Percentiles rank a stretch among this genome's conserved stretches.
Evolutionary conservation across 2,113 vertebrate species (phyloP).

Genomic region (Phalacrocorax aristotelis): DNA sequence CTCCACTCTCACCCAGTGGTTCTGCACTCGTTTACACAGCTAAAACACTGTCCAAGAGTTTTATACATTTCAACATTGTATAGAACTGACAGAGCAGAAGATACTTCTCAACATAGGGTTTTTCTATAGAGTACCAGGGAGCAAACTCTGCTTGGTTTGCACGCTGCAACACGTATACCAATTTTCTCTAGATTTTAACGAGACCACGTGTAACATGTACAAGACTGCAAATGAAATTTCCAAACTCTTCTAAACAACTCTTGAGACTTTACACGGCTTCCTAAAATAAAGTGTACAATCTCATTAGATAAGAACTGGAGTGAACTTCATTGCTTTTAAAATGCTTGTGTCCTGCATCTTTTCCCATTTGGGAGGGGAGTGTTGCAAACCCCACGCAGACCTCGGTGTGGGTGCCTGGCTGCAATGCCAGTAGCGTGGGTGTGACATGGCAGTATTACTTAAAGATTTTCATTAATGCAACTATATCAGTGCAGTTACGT

Average conservation of each 20-base stretch:
- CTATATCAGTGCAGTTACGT: not conserved
- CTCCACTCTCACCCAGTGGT: not conserved
- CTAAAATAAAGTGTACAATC: not conserved
- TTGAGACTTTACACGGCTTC: not conserved
- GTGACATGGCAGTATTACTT: not conserved
- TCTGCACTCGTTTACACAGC: not conserved
- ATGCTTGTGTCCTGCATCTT: rapidly evolving
- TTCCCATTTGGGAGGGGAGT: not conserved
- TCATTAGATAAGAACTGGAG: not conserved
- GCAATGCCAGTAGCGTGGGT: rapidly evolving
- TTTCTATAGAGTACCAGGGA: not conserved
- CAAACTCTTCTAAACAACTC: not conserved
- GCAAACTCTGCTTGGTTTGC: not conserved
- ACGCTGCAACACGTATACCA: rapidly evolving
- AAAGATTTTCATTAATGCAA: not conserved
- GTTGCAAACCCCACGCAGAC: not conserved
- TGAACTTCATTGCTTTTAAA: not conserved
- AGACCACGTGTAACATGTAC: rapidly evolving
- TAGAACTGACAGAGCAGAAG: not conserved
- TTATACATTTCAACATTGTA: not conserved
- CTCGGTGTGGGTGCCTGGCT: rapidly evolving
- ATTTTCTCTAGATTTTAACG: not conserved
- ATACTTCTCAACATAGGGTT: not conserved
- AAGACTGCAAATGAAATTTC: not conserved
- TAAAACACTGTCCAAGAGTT: not conserved